Percentiles rank a stretch among this genome's conserved stretches.
Conservation (phyloP, 2,113 vertebrate genomes). For the Gasterosteus nipponicus region DNA sequence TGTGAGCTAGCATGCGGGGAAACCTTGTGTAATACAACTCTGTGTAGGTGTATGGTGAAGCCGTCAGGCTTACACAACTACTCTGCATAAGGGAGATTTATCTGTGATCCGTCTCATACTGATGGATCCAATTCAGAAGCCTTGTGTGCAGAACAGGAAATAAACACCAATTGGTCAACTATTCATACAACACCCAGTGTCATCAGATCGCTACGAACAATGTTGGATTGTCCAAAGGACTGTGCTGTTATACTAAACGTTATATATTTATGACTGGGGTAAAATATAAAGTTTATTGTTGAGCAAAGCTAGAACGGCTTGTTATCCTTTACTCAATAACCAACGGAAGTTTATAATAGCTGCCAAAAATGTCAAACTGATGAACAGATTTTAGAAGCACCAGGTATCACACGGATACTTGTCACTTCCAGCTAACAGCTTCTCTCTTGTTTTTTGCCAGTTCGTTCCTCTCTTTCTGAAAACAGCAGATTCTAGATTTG, state of each 20-base stretch:
- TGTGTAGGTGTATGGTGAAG: background rate
- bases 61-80: background rate
- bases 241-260: background rate
- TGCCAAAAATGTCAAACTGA: no score
- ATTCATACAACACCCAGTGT: background rate
- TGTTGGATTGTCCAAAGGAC: background rate
- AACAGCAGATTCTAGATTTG: constrained; percentile 1
- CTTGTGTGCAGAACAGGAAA: background rate
- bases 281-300: background rate
- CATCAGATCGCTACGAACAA: background rate
- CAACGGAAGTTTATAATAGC: background rate
- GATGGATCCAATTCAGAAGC: background rate
- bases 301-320: background rate
- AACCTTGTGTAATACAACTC: background rate
- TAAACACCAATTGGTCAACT: background rate
- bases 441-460: constrained; percentile 94
- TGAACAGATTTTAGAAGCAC: background rate
- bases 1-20: background rate
- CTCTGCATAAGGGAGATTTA: background rate
- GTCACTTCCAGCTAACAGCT: constrained; percentile 85
- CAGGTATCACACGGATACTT: constrained; percentile 15
- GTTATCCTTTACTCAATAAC: background rate
- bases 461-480: constrained; percentile 95
- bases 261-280: background rate
- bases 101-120: background rate